A percentile compares a stretch with the other conserved stretches of the same genome.
These are phyloP conservation scores for Zaprionus obscuricornis DNA, from an alignment of 2,888 invertebrate species.

Conservation along the genomic window DNA sequence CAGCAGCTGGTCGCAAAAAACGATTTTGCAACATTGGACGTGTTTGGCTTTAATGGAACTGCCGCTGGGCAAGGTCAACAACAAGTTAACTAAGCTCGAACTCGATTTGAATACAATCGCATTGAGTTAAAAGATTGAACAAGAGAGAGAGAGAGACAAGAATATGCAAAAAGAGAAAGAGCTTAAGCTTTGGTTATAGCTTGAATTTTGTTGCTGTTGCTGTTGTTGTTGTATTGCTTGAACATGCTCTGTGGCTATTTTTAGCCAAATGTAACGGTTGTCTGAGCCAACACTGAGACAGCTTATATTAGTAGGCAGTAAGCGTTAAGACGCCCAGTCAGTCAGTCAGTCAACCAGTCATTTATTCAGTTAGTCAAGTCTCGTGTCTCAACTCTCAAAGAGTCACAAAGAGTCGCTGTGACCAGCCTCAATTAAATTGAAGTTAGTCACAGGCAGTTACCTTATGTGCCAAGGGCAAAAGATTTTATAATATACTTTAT, in stretches of 20 bases:
- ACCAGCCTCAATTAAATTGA: constrained; percentile 43
- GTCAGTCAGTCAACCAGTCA: not conserved
- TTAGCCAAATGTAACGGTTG: constrained; percentile 55
- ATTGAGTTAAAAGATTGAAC: constrained; percentile 56
- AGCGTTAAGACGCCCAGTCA: constrained; percentile 22
- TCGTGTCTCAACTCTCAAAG: no score
- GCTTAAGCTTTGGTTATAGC: constrained; percentile 37
- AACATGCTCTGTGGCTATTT: constrained; percentile 48
- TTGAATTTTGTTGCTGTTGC: no score
- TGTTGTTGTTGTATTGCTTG: no score
- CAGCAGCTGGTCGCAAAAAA: constrained; percentile 55
- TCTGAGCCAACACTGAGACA: no score
- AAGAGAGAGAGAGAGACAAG: constrained; percentile 43
- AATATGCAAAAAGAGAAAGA: constrained; percentile 50
- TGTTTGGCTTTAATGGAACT: constrained; percentile 49
- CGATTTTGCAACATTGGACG: constrained; percentile 60
- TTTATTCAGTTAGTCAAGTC: not conserved
- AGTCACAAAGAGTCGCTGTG: no score
- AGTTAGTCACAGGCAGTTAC: constrained; percentile 66
- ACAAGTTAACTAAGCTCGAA: constrained; percentile 44
- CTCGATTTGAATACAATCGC: constrained; percentile 70
- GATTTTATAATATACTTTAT: constrained; percentile 14
- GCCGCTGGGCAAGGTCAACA: constrained; percentile 63
- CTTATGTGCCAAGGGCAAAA: constrained; percentile 72
- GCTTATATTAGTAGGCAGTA: no score